Evolutionary conservation across 92 coral and sea anemone genomes (phyloP).

Genomic region (Porites rus): DNA sequence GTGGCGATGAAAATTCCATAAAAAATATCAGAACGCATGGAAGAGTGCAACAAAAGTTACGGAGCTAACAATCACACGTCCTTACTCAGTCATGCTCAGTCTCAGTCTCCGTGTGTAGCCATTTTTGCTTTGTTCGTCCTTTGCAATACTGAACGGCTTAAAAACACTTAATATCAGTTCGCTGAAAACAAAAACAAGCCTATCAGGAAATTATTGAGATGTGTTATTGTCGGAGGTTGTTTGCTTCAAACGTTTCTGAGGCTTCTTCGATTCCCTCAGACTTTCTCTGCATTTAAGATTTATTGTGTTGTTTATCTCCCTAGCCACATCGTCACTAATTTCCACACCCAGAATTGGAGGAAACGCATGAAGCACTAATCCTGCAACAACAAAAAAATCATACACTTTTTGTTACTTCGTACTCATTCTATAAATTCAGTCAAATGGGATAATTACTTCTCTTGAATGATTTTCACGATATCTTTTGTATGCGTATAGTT

Average conservation of each 20-base stretch:
- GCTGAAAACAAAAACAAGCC: no score
- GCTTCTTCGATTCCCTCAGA: background rate
- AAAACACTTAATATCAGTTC: no score
- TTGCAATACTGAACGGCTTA: no score
- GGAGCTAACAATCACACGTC: no score
- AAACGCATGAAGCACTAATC: conserved; percentile 17
- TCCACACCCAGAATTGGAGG: conserved; percentile 11
- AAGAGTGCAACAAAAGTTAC: no score
- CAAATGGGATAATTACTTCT: background rate
- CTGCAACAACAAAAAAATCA: background rate
- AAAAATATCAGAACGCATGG: no score
- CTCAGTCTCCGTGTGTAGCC: no score
- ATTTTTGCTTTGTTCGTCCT: no score
- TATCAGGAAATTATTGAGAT: no score
- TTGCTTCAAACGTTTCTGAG: background rate
- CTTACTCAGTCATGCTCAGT: no score
- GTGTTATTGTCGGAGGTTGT: background rate
- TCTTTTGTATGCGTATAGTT: background rate
- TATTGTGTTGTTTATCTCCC: conserved; percentile 12
- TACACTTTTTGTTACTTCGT: background rate
- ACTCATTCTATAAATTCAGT: background rate
- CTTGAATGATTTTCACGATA: background rate
- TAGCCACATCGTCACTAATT: conserved; percentile 4
- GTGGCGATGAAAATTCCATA: no score
- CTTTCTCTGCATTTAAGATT: conserved; percentile 16